Evolutionary conservation across 2,888 invertebrate species (phyloP).

Genomic region (Polylopha cassiicola): DNA sequence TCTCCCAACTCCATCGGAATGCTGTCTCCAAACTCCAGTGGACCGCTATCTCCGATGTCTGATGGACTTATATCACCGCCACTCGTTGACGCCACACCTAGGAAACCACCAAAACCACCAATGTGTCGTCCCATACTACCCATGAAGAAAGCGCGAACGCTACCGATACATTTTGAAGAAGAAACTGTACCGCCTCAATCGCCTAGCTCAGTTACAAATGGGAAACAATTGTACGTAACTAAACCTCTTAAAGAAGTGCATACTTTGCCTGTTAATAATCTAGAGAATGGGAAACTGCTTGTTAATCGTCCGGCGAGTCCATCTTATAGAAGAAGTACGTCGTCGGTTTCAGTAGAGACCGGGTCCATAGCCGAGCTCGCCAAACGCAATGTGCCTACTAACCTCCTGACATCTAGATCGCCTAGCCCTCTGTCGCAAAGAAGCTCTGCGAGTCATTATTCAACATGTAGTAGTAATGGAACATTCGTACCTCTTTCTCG

Average conservation of each 20-base stretch:
- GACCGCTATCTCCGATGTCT: slow-evolving; percentile 34
- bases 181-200: slow-evolving; percentile 50
- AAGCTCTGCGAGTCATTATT: slow-evolving; percentile 65
- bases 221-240: slow-evolving; percentile 60
- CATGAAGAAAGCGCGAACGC: slow-evolving; percentile 65
- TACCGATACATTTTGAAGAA: slow-evolving; percentile 67
- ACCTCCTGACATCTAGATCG: slow-evolving; percentile 68
- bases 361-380: slow-evolving; percentile 72
- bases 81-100: slow-evolving; percentile 61
- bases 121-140: slow-evolving; percentile 57
- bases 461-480: slow-evolving; percentile 68
- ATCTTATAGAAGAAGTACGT: slow-evolving; percentile 57
- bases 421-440: slow-evolving; percentile 75
- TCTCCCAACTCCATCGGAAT: slow-evolving; percentile 25
- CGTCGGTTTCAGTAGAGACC: slow-evolving; percentile 62
- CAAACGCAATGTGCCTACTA: slow-evolving; percentile 56
- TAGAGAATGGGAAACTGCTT: slow-evolving; percentile 49
- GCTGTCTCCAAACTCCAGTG: slow-evolving; percentile 26
- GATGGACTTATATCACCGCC: slow-evolving; percentile 24
- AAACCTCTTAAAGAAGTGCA: slow-evolving; percentile 68
- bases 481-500: slow-evolving; percentile 63
- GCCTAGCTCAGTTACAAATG: slow-evolving; percentile 46
- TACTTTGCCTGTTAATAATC: slow-evolving; percentile 44
- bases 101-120: slow-evolving; percentile 67
- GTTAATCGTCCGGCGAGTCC: slow-evolving; percentile 60